phyloP scores from a whole-genome alignment of 2,113 vertebrate genomes.

The Cyanoramphus novaezelandiae region DNA sequence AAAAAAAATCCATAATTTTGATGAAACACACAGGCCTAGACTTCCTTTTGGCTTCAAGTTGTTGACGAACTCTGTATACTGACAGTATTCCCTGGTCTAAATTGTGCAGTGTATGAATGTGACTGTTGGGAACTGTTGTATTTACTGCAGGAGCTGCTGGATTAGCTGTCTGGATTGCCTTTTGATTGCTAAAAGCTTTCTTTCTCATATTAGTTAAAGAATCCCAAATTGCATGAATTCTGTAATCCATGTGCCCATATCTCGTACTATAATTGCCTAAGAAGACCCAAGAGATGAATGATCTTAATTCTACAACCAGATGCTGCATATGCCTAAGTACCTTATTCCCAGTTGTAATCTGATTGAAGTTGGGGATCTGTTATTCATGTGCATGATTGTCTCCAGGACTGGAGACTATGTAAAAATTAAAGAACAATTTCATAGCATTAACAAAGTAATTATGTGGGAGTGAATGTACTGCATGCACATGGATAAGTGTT shows the following conservation, averaged over 20 bases:
- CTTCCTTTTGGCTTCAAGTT: neutral
- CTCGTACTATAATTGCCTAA: neutral
- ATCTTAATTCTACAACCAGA: constrained; percentile 6
- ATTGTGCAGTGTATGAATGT: neutral
- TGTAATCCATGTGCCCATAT: neutral
- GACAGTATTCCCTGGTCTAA: neutral
- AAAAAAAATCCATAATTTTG: neutral
- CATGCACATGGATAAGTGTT: neutral
- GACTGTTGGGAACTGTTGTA: neutral
- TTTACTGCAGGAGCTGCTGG: neutral
- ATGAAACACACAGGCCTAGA: neutral
- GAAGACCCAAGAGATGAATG: neutral
- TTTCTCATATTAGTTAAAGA: neutral
- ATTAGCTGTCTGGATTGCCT: neutral
- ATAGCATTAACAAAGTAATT: constrained; percentile 18
- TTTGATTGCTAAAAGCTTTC: neutral
- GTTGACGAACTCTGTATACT: neutral
- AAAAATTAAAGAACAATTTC: constrained; percentile 26
- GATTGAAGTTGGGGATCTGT: constrained; percentile 32
- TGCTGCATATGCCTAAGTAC: constrained; percentile 13
- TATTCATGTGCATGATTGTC: constrained; percentile 9
- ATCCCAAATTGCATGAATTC: neutral
- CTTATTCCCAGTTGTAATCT: constrained; percentile 28
- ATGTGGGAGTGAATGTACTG: neutral
- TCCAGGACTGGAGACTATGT: neutral